phyloP scores from a whole-genome alignment of 2,113 vertebrate species.

The Siniperca knerii region DNA sequence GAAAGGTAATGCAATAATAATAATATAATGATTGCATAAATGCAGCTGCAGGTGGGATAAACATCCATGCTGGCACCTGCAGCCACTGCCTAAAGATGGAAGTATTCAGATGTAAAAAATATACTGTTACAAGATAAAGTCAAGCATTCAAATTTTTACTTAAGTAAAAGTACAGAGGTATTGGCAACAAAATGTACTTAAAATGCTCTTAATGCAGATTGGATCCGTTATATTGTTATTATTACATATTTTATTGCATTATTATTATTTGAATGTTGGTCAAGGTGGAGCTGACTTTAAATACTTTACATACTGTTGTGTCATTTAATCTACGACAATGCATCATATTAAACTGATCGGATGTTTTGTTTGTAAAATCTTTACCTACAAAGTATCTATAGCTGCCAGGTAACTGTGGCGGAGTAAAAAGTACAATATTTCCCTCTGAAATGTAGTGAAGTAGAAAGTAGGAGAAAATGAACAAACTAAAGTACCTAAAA shows the following conservation, averaged over 20 bases:
- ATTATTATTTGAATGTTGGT: not conserved
- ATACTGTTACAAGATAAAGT: not conserved
- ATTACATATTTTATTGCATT: not conserved
- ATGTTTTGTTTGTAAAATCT: not conserved
- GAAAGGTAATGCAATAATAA: conserved; percentile 17
- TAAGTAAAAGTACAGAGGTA: not conserved
- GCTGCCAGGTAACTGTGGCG: too few relatives aligned
- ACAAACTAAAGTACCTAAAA: too few relatives aligned
- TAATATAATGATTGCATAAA: not conserved
- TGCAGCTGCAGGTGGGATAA: not conserved
- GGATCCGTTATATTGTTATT: too few relatives aligned
- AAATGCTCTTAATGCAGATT: too few relatives aligned
- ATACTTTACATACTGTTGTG: too few relatives aligned
- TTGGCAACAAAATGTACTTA: not conserved
- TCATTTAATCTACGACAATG: not conserved
- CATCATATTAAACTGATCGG: not conserved
- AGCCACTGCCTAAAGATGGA: not conserved
- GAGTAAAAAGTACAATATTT: too few relatives aligned
- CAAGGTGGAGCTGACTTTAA: too few relatives aligned
- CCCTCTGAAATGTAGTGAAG: too few relatives aligned
- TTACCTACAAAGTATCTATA: too few relatives aligned
- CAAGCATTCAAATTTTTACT: not conserved
- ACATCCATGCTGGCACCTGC: not conserved
- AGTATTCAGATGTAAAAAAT: not conserved
- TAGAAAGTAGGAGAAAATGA: too few relatives aligned